phyloP scores from a whole-genome alignment of 2,888 invertebrate species.

The Phyto melanocephala region DNA sequence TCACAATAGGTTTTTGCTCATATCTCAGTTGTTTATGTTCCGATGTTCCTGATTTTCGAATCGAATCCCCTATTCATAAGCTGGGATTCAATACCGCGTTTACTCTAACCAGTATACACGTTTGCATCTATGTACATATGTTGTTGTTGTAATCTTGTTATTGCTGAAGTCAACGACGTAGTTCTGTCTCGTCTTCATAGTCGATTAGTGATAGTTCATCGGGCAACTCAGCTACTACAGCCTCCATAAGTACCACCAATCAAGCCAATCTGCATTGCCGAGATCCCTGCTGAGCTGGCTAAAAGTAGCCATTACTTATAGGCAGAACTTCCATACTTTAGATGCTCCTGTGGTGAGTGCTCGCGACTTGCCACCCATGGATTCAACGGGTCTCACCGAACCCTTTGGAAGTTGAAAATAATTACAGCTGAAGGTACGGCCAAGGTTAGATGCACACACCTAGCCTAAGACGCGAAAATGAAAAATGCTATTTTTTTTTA shows the following conservation, averaged over 20 bases:
- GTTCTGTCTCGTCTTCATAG: conserved; percentile 78
- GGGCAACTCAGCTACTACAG: conserved; percentile 71
- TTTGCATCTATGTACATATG: too few relatives aligned
- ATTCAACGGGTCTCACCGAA: conserved; percentile 88
- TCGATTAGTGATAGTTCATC: conserved; percentile 77
- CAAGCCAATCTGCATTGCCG: conserved; percentile 73
- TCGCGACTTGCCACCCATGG: conserved; percentile 87
- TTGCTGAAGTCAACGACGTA: conserved; percentile 70
- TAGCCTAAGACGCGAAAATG: conserved; percentile 95
- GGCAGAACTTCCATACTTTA: conserved; percentile 86
- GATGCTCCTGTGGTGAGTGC: conserved; percentile 90
- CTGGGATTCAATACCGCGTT: too few relatives aligned
- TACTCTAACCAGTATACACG: too few relatives aligned
- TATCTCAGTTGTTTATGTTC: too few relatives aligned
- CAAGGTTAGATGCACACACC: conserved; percentile 93
- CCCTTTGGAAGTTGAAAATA: conserved; percentile 91
- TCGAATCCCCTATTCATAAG: too few relatives aligned
- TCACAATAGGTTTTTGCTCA: too few relatives aligned
- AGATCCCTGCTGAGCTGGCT: conserved; percentile 82
- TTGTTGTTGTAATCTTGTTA: too few relatives aligned
- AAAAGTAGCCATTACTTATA: conserved; percentile 89
- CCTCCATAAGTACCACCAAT: conserved; percentile 61
- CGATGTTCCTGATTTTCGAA: too few relatives aligned
- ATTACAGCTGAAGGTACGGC: conserved; percentile 83
- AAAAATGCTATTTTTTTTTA: too few relatives aligned